These are phyloP conservation scores for Brachionus paranguensis DNA, from an alignment of 1,140 invertebrate genomes.

Conservation along the genomic window DNA sequence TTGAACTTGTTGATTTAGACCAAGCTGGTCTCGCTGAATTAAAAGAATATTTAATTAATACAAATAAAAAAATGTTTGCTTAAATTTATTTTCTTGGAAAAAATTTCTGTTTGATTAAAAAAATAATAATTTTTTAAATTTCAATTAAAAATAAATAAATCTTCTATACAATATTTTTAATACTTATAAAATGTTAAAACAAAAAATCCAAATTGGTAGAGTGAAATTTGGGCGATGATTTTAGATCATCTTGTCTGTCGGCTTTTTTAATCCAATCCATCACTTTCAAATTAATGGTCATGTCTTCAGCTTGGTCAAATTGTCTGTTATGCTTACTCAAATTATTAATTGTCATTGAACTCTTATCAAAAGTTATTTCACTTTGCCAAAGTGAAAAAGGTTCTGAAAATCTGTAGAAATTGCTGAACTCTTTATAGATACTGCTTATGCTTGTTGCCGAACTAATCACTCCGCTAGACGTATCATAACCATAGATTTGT, in stretches of 20 bases:
- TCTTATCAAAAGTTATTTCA: background rate
- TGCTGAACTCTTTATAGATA: constrained; percentile 3
- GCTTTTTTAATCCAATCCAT: background rate
- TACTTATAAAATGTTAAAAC: background rate
- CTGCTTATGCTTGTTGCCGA: constrained; percentile 3
- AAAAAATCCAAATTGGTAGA: constrained; percentile 12
- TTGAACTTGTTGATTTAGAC: background rate
- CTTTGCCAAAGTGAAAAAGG: background rate
- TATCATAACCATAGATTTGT: background rate
- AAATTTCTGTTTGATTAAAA: background rate
- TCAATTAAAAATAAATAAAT: background rate
- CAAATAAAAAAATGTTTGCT: background rate
- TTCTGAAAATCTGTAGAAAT: background rate
- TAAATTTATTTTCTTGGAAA: background rate
- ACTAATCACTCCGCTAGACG: background rate
- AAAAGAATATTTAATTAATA: background rate
- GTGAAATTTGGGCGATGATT: background rate
- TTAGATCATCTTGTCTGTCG: background rate
- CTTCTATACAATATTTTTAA: background rate
- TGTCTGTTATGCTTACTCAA: background rate
- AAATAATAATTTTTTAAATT: background rate
- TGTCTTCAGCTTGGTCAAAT: background rate
- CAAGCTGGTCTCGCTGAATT: background rate
- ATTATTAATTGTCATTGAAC: background rate
- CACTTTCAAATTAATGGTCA: background rate